Evolutionary conservation across 2,113 vertebrate genomes (phyloP).

Genomic region (Bos javanicus): DNA sequence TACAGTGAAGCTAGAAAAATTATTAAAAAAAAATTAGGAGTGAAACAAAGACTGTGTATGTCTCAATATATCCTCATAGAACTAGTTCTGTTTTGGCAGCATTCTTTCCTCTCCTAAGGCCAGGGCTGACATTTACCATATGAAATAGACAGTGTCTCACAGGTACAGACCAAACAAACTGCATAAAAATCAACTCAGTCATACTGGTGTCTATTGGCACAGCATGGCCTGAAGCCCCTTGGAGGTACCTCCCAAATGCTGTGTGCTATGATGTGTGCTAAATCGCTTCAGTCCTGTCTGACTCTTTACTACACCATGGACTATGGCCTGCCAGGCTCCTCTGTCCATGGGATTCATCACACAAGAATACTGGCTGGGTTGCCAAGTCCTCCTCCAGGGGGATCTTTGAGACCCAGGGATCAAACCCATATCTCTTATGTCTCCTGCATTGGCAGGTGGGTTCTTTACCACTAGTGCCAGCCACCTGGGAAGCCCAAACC

Average conservation of each 20-base stretch:
- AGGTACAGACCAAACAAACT: background rate
- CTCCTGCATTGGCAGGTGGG: background rate
- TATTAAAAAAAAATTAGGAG: background rate
- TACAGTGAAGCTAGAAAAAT: slow-evolving; percentile 15
- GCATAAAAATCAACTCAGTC: background rate
- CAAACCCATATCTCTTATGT: background rate
- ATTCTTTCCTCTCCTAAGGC: background rate
- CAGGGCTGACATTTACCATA: background rate
- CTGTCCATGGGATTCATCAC: background rate
- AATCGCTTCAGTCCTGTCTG: background rate
- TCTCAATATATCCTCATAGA: slow-evolving; percentile 15
- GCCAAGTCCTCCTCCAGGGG: background rate
- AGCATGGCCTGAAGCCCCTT: background rate
- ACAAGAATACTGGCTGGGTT: background rate
- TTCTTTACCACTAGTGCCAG: background rate
- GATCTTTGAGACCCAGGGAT: background rate
- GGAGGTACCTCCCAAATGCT: background rate
- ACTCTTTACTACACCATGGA: background rate
- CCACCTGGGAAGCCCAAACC: background rate
- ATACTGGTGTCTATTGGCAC: background rate
- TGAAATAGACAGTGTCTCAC: background rate
- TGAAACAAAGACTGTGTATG: background rate
- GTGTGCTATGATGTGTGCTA: background rate
- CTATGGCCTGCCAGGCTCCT: background rate
- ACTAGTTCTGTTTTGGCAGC: background rate